phyloP scores from a whole-genome alignment of 2,797 vertebrate genomes.

The Nyctibius grandis region DNA sequence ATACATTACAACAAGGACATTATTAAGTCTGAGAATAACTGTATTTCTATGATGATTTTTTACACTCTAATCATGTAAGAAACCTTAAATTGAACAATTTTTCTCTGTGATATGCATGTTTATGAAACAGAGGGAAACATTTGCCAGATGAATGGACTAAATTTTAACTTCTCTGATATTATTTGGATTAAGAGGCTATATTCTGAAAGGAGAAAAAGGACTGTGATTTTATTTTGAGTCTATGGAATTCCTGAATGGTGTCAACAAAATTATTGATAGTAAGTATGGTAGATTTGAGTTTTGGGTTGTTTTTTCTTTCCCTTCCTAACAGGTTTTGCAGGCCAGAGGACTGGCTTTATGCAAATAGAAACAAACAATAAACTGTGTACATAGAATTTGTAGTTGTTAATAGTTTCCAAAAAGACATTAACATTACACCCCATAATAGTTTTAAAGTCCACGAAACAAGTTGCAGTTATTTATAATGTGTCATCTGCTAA shows the following conservation, averaged over 20 bases:
- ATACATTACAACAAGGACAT: not conserved
- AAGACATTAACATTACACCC: not conserved
- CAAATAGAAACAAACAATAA: not conserved
- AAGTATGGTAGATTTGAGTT: slow-evolving; percentile 67
- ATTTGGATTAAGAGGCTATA: slow-evolving; percentile 83
- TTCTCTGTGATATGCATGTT: slow-evolving; percentile 73
- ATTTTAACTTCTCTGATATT: slow-evolving; percentile 75
- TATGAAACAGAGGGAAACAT: slow-evolving; percentile 69
- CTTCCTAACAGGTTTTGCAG: slow-evolving; percentile 55
- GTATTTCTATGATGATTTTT: slow-evolving; percentile 72
- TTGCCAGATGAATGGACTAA: slow-evolving; percentile 81
- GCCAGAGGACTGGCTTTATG: slow-evolving; percentile 21
- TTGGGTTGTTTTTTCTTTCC: not conserved
- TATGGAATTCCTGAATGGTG: slow-evolving; percentile 62
- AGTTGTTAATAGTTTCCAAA: not conserved
- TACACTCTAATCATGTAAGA: slow-evolving; percentile 69
- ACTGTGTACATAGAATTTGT: not conserved
- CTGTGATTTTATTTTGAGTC: slow-evolving; percentile 93
- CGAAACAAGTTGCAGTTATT: not conserved
- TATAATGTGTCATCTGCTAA: not conserved
- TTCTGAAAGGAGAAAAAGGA: slow-evolving; percentile 83
- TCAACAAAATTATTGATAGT: slow-evolving; percentile 63
- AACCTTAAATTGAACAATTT: slow-evolving; percentile 61
- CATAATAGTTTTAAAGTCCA: not conserved
- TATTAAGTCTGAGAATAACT: not conserved